Evolutionary conservation across 1,140 invertebrate genomes (phyloP).

Genomic region (Gryon sp.): DNA sequence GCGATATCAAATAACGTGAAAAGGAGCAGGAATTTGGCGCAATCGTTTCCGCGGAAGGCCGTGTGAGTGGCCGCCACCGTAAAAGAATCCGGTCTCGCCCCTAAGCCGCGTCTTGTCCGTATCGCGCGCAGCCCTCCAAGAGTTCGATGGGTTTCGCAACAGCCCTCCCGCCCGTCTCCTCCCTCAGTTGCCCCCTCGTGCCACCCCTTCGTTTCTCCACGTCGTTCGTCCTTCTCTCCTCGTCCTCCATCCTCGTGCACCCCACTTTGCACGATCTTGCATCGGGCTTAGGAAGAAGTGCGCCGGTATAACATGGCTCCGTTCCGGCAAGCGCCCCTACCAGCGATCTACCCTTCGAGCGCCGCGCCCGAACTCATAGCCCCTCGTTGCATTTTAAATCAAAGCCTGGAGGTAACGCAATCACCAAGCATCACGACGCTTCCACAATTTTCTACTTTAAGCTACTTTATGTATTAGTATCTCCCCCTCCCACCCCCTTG

Average conservation of each 20-base stretch:
- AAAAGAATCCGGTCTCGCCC: slow-evolving; percentile 56
- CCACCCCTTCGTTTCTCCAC: no score
- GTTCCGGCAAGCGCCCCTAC: slow-evolving; percentile 68
- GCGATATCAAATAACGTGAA: slow-evolving; percentile 39
- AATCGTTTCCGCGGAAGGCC: slow-evolving; percentile 39
- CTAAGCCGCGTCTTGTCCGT: slow-evolving; percentile 37
- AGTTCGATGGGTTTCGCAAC: slow-evolving; percentile 54
- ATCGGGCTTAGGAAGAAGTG: slow-evolving; percentile 51
- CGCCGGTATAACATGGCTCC: slow-evolving; percentile 62
- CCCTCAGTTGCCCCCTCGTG: no score
- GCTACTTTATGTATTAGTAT: slow-evolving; percentile 80
- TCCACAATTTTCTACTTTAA: slow-evolving; percentile 81
- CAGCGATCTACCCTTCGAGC: slow-evolving; percentile 54
- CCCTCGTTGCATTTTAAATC: slow-evolving; percentile 80
- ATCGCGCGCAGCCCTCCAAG: slow-evolving; percentile 41
- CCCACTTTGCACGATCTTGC: slow-evolving; percentile 53
- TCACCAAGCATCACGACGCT: slow-evolving; percentile 80
- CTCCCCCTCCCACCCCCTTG: slow-evolving; percentile 47
- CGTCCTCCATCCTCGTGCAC: no score
- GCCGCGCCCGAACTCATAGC: slow-evolving; percentile 63
- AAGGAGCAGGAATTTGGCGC: slow-evolving; percentile 46
- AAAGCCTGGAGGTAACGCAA: slow-evolving; percentile 80
- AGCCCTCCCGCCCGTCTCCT: slow-evolving; percentile 21
- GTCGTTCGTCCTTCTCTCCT: no score
- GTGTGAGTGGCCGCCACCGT: slow-evolving; percentile 35